Percentiles rank a stretch among this genome's conserved stretches.
phyloP scores from a whole-genome alignment of 2,113 vertebrate species.

The Oreochromis tanganicae region DNA sequence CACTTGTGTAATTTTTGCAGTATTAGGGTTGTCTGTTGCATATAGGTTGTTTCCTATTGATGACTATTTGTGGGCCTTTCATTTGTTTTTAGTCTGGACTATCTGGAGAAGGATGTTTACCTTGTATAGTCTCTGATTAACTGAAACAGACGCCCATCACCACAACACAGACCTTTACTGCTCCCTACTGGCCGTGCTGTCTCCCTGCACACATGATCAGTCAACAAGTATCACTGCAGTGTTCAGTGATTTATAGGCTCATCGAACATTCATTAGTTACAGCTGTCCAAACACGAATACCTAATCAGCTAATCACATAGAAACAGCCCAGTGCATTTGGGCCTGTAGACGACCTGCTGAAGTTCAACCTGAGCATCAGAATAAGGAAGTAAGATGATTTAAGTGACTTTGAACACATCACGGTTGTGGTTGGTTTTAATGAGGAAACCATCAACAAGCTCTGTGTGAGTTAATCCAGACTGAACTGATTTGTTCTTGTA shows the following conservation, averaged over 20 bases:
- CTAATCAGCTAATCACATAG: not conserved
- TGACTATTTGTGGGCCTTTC: not conserved
- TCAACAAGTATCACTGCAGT: not conserved
- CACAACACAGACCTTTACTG: not conserved
- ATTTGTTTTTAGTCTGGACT: not conserved
- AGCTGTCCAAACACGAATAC: not conserved
- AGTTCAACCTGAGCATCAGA: not conserved
- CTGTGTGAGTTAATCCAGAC: not conserved
- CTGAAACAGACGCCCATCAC: not conserved
- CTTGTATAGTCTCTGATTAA: not conserved
- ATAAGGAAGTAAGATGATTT: not conserved
- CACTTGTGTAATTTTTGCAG: not conserved
- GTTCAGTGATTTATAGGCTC: not conserved
- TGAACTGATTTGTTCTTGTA: not conserved
- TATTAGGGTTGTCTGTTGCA: not conserved
- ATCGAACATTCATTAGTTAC: not conserved
- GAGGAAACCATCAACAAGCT: not conserved
- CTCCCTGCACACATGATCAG: not conserved
- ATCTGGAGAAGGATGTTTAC: not conserved
- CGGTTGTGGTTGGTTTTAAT: not conserved
- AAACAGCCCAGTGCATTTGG: not conserved
- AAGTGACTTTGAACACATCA: not conserved
- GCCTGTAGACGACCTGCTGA: accelerated
- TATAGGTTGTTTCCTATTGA: not conserved
- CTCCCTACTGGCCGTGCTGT: conserved; percentile 19